phyloP scores from a whole-genome alignment of 2,797 vertebrate species.

The Danio jaintianensis region DNA sequence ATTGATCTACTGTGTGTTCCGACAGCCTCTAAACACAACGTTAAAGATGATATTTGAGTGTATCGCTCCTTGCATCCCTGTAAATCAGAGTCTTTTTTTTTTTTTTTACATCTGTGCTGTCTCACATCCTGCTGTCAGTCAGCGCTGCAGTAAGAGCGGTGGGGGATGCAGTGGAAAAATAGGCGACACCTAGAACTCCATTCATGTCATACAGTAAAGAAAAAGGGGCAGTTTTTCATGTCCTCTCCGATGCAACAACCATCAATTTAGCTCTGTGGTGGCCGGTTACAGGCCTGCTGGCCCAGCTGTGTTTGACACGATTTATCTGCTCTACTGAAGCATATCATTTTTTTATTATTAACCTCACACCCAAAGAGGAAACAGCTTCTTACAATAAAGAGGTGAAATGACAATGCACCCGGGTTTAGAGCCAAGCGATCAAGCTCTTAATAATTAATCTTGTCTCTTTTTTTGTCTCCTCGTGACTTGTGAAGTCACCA shows the following conservation, averaged over 20 bases:
- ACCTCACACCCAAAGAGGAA: conserved; percentile 70
- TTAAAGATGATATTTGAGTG: not conserved
- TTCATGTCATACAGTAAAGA: conserved; percentile 79
- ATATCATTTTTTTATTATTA: conserved; percentile 81
- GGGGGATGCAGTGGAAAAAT: conserved; percentile 51
- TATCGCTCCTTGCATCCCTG: conserved; percentile 33
- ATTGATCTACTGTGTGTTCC: too few relatives aligned
- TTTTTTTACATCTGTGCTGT: conserved; percentile 68
- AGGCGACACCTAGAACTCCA: conserved; percentile 75
- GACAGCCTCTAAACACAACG: not conserved
- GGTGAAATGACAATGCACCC: conserved; percentile 79
- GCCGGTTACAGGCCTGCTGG: conserved; percentile 71
- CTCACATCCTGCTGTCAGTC: conserved; percentile 66
- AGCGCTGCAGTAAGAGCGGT: conserved; percentile 66
- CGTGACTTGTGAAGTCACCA: conserved; percentile 50
- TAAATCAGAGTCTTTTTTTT: conserved; percentile 53
- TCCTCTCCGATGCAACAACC: conserved; percentile 74
- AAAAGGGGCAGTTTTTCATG: conserved; percentile 62
- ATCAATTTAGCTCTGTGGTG: conserved; percentile 77
- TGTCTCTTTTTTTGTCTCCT: conserved; percentile 68
- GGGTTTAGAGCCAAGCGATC: conserved; percentile 66
- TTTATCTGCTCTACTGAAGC: conserved; percentile 80
- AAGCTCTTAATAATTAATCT: conserved; percentile 74
- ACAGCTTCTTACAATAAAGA: conserved; percentile 73
- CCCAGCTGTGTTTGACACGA: conserved; percentile 76